Percentiles rank a stretch among this genome's conserved stretches.
These are phyloP conservation scores for Eumaeus atala DNA, from an alignment of 1,140 invertebrate genomes.

Conservation along the genomic window DNA sequence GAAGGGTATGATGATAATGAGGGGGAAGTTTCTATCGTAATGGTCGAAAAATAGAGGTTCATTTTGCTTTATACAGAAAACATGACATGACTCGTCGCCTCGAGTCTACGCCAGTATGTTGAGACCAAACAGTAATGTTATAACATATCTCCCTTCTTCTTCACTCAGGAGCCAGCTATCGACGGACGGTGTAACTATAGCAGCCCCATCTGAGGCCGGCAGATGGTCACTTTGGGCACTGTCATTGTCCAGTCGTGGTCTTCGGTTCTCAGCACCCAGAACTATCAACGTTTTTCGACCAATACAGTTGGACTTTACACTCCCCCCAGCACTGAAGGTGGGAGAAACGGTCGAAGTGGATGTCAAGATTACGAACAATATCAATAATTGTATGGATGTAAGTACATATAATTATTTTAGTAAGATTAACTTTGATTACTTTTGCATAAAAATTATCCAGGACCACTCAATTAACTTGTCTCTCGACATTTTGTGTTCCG, in stretches of 20 bases:
- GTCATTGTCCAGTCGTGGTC: constrained; percentile 68
- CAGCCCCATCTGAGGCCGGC: constrained; percentile 75
- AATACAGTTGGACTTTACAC: constrained; percentile 75
- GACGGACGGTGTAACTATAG: constrained; percentile 73
- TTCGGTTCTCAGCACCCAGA: constrained; percentile 74
- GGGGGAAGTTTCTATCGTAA: too few relatives aligned
- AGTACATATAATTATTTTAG: constrained; percentile 60
- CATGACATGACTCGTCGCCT: too few relatives aligned
- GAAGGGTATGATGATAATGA: too few relatives aligned
- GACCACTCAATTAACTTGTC: too few relatives aligned
- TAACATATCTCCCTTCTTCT: background rate
- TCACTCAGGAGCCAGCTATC: constrained; percentile 48
- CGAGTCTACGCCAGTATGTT: too few relatives aligned
- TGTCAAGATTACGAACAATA: constrained; percentile 79
- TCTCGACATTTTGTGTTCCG: too few relatives aligned
- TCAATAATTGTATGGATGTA: constrained; percentile 80
- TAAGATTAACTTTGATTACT: too few relatives aligned
- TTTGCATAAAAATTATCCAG: too few relatives aligned
- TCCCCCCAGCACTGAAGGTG: constrained; percentile 75
- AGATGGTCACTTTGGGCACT: constrained; percentile 77
- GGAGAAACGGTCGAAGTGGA: constrained; percentile 78
- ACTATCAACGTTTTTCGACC: constrained; percentile 76
- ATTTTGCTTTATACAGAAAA: too few relatives aligned
- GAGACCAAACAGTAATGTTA: too few relatives aligned
- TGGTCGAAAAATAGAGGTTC: too few relatives aligned